Evolutionary conservation across 2,113 vertebrate genomes (phyloP).

Genomic region (Bos indicus): DNA sequence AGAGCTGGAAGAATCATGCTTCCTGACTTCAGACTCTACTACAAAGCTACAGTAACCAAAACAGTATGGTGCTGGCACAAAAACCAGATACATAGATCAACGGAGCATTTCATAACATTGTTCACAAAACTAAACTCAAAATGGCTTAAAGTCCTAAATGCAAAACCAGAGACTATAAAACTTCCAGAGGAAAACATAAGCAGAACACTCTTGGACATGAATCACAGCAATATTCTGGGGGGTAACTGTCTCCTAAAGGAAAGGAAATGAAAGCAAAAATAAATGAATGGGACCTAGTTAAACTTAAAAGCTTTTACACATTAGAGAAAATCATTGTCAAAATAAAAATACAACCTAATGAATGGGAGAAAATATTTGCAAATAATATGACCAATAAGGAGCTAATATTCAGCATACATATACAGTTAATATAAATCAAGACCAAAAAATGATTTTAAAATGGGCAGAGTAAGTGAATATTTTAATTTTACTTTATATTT

Average conservation of each 20-base stretch:
- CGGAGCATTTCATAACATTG: not conserved
- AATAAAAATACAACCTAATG: not conserved
- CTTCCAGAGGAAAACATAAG: not conserved
- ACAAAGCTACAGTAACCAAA: not conserved
- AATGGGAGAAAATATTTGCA: not conserved
- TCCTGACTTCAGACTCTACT: not conserved
- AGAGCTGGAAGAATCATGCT: not conserved
- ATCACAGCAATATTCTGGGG: not conserved
- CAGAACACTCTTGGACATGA: not conserved
- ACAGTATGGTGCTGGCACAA: not conserved
- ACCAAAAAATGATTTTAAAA: not conserved
- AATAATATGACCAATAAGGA: not conserved
- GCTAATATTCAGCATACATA: not conserved
- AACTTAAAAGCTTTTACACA: not conserved
- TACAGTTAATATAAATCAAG: not conserved
- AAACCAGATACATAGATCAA: not conserved
- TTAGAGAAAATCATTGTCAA: not conserved
- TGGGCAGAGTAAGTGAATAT: not conserved
- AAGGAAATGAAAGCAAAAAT: not conserved
- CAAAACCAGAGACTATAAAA: not conserved
- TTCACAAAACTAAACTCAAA: not conserved
- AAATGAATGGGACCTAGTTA: not conserved
- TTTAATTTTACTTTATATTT: not conserved
- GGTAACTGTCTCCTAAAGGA: not conserved
- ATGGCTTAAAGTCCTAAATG: not conserved